Evolutionary conservation across 1,140 invertebrate genomes (phyloP).

Genomic region (Chironomus striatipennis): DNA sequence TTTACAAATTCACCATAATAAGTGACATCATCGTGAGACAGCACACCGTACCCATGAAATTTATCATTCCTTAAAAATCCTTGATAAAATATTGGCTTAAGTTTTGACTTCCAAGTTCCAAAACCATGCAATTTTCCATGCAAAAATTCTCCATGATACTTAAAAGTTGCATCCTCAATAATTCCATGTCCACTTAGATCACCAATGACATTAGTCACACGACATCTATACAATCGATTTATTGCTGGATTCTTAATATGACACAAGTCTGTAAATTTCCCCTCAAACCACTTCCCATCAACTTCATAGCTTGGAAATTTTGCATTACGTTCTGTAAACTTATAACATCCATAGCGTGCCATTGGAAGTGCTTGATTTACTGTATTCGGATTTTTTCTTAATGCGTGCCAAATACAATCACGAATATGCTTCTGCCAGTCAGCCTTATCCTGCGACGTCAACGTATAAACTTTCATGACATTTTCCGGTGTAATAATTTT

Average conservation of each 20-base stretch:
- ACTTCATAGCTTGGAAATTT: conserved; percentile 72
- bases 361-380: conserved; percentile 51
- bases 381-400: conserved; percentile 45
- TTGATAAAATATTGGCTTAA: conserved; percentile 64
- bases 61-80: conserved; percentile 76
- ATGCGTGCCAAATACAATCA: conserved; percentile 49
- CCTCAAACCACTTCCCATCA: conserved; percentile 64
- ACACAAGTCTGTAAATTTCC: conserved; percentile 72
- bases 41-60: conserved; percentile 73
- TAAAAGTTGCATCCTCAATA: conserved; percentile 39
- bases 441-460: conserved; percentile 57
- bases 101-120: conserved; percentile 59
- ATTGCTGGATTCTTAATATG: conserved; percentile 63
- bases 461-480: conserved; percentile 55
- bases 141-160: conserved; percentile 77
- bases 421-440: conserved; percentile 69
- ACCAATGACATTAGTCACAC: background rate
- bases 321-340: conserved; percentile 58
- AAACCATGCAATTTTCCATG: conserved; percentile 74
- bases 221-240: conserved; percentile 1
- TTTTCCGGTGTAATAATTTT: conserved; percentile 72
- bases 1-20: conserved; percentile 78
- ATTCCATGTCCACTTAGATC: conserved; percentile 34
- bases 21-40: conserved; percentile 70
- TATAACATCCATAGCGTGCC: conserved; percentile 58